A percentile compares a stretch with the other conserved stretches of the same genome.
Conservation (phyloP, 2,113 vertebrate genomes). For the Mustela nigripes region DNA sequence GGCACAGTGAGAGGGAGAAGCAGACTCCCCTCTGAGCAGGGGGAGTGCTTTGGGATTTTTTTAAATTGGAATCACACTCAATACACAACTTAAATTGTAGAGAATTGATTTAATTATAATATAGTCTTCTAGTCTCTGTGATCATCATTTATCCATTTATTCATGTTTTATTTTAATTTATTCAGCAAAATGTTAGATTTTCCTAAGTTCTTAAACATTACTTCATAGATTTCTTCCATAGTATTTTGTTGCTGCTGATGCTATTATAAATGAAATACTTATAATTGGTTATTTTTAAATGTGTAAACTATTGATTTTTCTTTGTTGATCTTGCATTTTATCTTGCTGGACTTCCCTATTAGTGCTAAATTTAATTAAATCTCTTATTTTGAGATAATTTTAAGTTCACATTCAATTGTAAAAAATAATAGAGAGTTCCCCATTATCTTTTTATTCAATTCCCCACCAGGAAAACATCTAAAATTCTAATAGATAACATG, state of each 20-base stretch:
- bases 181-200: constrained; percentile 23
- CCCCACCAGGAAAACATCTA: neutral
- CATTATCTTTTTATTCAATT: neutral
- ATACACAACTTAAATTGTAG: neutral
- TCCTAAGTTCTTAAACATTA: neutral
- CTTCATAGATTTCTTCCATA: neutral
- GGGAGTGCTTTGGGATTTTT: neutral
- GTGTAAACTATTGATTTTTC: constrained; percentile 17
- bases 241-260: neutral
- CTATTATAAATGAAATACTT: neutral
- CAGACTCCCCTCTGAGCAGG: neutral
- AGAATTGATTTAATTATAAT: neutral
- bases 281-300: constrained; percentile 29
- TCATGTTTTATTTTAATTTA: neutral
- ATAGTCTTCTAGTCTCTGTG: neutral
- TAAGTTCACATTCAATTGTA: neutral
- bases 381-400: constrained; percentile 21
- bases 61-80: neutral
- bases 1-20: neutral
- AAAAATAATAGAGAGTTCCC: neutral
- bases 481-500: neutral
- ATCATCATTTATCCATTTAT: neutral
- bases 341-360: neutral
- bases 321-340: constrained; percentile 19
- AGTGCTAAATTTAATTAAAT: neutral